Base-by-base conservation (phyloP, 2,113 vertebrate genomes). In the Pongo abelii region DNA sequence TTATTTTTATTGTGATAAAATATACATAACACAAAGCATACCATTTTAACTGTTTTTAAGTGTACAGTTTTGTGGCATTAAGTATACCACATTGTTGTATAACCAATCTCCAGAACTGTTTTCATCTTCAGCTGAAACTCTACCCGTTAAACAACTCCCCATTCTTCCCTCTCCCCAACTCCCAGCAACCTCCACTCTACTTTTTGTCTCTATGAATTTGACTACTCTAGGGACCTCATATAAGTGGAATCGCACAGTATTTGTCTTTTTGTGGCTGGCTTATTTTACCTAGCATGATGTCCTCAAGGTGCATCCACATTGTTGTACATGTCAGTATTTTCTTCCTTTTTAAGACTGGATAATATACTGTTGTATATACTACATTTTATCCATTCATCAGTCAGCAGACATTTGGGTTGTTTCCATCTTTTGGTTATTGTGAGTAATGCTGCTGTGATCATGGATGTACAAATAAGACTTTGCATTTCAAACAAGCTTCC, bases 81-180 rank as follows among this genome's bases (percentile, higher is more conserved):
- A 32, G 74, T 55, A 17, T 6, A 38, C 57, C 20, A 72, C 16
- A 6, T 2, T 84, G 40, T 22, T 52, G 38, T 64, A 14, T 6
- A 59, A 2, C 16, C 20, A 4, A 2, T 27, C 48, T 77, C 23
- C 35, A 83, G 67, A 70, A 38, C 59, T 9, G 48, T 93, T 67
- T 40, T 86, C 40, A 20, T 72, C 4, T 8, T 87, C 32, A 13
- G 1, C 25, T 17, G 69, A 35, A 83, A 74, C 59, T 77, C 59
- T n/a, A n/a, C 8, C 43, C 35, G 2, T 38, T 22, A 64, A 83
- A 69, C 22, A 27, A 40, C 6, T 83, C 12, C 14, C 77, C 16
- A 13, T 9, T 43, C 8, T 4, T 2, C 4, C 5, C 1, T 38
- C 35, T 30, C 27, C 52, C 48, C 8, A 7, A 5, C 8, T 32